phyloP scores from a whole-genome alignment of 2,888 invertebrate genomes.

The Nemoura dubitans region DNA sequence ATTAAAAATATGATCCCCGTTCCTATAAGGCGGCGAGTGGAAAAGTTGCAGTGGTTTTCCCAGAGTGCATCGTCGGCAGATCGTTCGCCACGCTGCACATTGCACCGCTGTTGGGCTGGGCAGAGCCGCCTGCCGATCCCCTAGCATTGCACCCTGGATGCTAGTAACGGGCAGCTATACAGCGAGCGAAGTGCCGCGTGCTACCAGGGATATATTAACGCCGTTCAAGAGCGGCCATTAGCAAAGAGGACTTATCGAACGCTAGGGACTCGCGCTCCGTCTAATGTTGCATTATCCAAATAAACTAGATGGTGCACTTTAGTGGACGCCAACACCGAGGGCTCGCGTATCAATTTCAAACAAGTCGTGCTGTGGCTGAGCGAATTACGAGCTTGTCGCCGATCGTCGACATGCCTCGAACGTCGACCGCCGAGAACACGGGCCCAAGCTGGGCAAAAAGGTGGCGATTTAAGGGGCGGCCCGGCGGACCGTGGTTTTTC shows the following conservation, averaged over 20 bases:
- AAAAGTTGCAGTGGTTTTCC: neutral
- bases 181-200: neutral
- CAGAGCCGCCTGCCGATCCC: too few relatives aligned
- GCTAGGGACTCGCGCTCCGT: neutral
- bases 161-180: neutral
- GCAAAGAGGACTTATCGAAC: slow-evolving; percentile 32
- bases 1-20: neutral
- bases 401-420: neutral
- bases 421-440: neutral
- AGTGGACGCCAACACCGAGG: neutral
- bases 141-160: neutral
- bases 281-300: slow-evolving; percentile 25
- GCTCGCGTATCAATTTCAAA: neutral
- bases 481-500: neutral
- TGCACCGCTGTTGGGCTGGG: neutral
- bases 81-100: neutral
- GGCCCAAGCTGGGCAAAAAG: neutral
- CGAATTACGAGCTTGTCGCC: neutral
- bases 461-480: neutral
- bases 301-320: slow-evolving; percentile 7
- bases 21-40: neutral
- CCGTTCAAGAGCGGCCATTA: slow-evolving; percentile 27
- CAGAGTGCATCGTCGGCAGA: neutral
- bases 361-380: neutral
- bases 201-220: slow-evolving; percentile 24